Base-by-base conservation (phyloP, 1,140 invertebrate genomes). In the Cydia pomonella region DNA sequence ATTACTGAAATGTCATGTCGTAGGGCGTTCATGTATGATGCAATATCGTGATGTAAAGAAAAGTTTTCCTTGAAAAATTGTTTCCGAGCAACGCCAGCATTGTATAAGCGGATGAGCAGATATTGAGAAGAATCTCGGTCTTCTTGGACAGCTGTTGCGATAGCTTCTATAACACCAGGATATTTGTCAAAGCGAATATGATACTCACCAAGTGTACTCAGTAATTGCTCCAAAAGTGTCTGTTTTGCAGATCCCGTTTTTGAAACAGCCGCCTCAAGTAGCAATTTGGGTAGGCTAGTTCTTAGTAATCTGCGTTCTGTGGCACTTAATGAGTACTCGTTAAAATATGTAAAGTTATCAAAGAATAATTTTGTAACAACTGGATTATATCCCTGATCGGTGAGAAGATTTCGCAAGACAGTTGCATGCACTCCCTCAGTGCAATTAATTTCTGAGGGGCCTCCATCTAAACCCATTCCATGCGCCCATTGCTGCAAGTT, bases 371-470 rank as follows among this genome's bases (percentile, higher is more conserved):
- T 72, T 7, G 79, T n/a, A 27, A 84, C 59, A 16, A 29, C 21
- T 29, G 27, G 18, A 27, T 82, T 10, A 21, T 78, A 78, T 1
- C 72, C 10, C 21, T 73, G 73, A 64, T 66, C 69, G 7, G 50
- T 41, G 21, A 89, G 71, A 18, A 91, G 64, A 41, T 80, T 72
- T 3, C 87, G 80, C 21, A 91, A 73, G 2, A 89, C 75, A 16
- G 82, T 82, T 2, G 85, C 82, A 50, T 91, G 89, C n/a, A 91
- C 72, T 12, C 87, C 87, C 73, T 90, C 87, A 2, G 53, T 44
- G 72, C 87, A 87, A 16, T 82, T 77, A 3, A 79, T 76, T 21
- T 76, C 73, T 9, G 75, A n/a, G 4, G 16, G 12, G 2, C 25
- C 50, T 0, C 86, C 87, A 76, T 89, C 82, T 25, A 89, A 74